Evolutionary conservation across 2,888 invertebrate species (phyloP).

Genomic region (Atethmia centrago): DNA sequence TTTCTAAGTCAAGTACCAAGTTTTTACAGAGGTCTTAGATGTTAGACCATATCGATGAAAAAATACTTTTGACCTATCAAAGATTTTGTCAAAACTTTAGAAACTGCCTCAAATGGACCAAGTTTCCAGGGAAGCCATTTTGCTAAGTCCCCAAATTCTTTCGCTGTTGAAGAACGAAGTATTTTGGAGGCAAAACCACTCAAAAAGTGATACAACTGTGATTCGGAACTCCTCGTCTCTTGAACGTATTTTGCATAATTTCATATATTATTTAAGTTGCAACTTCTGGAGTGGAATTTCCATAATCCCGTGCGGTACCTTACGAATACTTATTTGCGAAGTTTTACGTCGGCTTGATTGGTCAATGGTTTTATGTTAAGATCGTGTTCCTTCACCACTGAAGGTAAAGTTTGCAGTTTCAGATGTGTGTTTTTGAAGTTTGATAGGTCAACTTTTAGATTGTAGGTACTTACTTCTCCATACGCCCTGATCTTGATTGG

Average conservation of each 20-base stretch:
- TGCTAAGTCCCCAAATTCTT: constrained; percentile 51
- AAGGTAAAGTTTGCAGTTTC: constrained; percentile 29
- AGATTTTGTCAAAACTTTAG: constrained; percentile 32
- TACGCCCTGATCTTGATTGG: neutral
- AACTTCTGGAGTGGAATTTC: constrained; percentile 71
- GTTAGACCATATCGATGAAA: constrained; percentile 38
- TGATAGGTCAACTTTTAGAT: constrained; percentile 13
- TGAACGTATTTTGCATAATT: constrained; percentile 78
- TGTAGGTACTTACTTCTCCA: neutral
- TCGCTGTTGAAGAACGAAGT: constrained; percentile 40
- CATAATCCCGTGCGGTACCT: constrained; percentile 73
- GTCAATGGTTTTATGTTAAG: constrained; percentile 62
- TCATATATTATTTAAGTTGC: constrained; percentile 80
- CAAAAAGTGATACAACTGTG: constrained; percentile 67
- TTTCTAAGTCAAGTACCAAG: neutral
- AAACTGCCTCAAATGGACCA: constrained; percentile 37
- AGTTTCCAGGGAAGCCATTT: constrained; percentile 44
- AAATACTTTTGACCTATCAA: constrained; percentile 35
- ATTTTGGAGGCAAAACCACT: constrained; percentile 60
- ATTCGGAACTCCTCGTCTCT: constrained; percentile 63
- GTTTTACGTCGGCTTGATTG: constrained; percentile 61
- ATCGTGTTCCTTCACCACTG: constrained; percentile 37
- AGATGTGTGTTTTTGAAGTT: constrained; percentile 26
- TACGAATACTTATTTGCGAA: constrained; percentile 69
- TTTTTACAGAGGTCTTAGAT: constrained; percentile 20